Evolutionary conservation across 2,113 vertebrate genomes (phyloP), one percentile per base, ranked within the genome.

Genomic region (Dendropsophus ebraccatus): DNA sequence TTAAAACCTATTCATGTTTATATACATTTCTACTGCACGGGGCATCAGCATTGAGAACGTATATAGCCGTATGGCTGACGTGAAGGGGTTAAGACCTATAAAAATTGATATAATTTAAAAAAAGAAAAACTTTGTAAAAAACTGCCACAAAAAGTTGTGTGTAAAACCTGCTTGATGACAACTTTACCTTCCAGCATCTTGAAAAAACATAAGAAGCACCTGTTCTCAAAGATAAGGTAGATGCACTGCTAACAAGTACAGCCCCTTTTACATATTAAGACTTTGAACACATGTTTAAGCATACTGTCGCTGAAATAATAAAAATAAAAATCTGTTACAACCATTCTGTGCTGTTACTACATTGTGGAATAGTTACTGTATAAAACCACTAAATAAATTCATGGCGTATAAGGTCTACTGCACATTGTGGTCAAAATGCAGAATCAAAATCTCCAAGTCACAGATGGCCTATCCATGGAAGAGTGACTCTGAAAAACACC

Each of bases 391-490:
- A 41, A 41, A 41, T 41, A 41, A 41, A 41, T 41, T 3, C 8
- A 60, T 5, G 10, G 32, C 52, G 45, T 45, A 80, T 25, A 52
- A 30, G 47, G 65, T 35, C 30, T 32, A 49, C 23, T 28, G n/a
- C n/a, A 14, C 23, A 28, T 47, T 75, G 32, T 73, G 73, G n/a
- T 3, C n/a, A 52, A 76, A 76, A 76, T 76, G 11, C 47, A 30
- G n/a, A 76, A 90, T 87, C 41, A 58, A 90, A 81, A 84, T 89
- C 90, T 93, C 88, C 88, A 87, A 89, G 91, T 94, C 92, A 91
- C 78, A 91, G 92, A 94, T 91, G 88, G 88, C 88, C 93, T 93
- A 90, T 91, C 92, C 87, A 90, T 91, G 93, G 88, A 94, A 94
- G 94, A 92, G 91, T 19, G 56, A 88, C 89, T 93, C 89, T 92